Percentiles rank a stretch among this genome's conserved stretches.
These are phyloP conservation scores for Petroica traversi DNA, from an alignment of 2,113 vertebrate species.

Conservation along the genomic window DNA sequence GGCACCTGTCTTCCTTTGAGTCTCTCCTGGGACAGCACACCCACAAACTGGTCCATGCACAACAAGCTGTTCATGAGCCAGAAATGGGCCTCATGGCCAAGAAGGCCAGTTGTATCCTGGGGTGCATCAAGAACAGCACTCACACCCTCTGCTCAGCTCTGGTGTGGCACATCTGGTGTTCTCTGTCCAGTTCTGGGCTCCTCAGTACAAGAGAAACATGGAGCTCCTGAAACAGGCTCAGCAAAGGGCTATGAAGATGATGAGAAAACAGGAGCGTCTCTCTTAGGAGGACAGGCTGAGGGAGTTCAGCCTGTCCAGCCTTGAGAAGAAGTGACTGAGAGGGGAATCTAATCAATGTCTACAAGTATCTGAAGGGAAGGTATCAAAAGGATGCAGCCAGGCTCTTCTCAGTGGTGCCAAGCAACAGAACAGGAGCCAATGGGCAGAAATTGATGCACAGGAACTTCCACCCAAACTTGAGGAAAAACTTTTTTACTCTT, in stretches of 20 bases:
- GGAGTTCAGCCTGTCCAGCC: neutral
- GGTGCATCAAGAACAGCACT: neutral
- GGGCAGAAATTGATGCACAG: neutral
- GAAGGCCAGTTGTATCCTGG: neutral
- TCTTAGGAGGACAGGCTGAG: neutral
- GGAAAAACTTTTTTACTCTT: neutral
- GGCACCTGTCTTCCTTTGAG: neutral
- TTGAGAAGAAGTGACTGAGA: neutral
- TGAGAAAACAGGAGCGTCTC: neutral
- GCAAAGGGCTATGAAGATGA: neutral
- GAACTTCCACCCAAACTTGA: neutral
- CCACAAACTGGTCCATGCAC: neutral
- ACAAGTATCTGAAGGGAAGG: neutral
- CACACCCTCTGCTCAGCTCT: neutral
- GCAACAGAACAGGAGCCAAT: neutral
- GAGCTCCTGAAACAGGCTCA: neutral
- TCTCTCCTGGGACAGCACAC: neutral
- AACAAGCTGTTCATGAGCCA: neutral
- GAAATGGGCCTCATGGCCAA: neutral
- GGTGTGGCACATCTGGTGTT: neutral
- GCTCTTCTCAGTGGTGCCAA: neutral
- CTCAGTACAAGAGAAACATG: neutral
- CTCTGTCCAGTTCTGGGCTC: neutral
- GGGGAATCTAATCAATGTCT: neutral
- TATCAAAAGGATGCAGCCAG: neutral